Percentiles rank a stretch among this genome's conserved stretches.
Conservation (phyloP, 2,888 invertebrate genomes). For the Drosophila nigricruria region DNA sequence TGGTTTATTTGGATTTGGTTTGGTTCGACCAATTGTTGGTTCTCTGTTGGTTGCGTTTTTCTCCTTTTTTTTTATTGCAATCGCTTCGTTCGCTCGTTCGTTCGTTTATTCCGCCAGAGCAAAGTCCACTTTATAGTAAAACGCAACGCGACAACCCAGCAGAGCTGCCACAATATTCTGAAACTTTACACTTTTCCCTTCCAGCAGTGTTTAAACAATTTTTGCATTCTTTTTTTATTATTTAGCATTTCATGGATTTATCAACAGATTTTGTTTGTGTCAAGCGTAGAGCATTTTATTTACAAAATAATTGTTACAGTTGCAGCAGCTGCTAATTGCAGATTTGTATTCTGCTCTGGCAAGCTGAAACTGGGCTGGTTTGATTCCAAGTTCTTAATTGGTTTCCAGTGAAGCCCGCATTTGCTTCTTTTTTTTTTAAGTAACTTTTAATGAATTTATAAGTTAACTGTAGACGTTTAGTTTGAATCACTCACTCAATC, state of each 20-base stretch:
- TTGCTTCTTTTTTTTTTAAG: not conserved
- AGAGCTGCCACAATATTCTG: not conserved
- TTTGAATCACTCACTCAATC: not conserved
- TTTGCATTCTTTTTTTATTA: not conserved
- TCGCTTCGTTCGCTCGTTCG: constrained; percentile 32
- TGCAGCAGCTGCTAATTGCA: constrained; percentile 9
- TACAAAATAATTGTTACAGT: constrained; percentile 10
- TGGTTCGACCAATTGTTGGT: constrained; percentile 35
- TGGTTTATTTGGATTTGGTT: constrained; percentile 20
- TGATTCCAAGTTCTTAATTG: not conserved
- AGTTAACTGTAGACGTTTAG: not conserved
- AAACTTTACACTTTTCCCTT: not conserved
- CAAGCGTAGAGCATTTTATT: not conserved
- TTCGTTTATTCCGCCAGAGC: constrained; percentile 29
- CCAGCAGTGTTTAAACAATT: not conserved
- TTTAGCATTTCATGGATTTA: not conserved
- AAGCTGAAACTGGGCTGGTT: not conserved
- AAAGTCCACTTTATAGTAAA: constrained; percentile 59
- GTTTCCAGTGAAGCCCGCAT: not conserved
- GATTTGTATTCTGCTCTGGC: not conserved
- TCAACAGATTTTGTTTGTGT: constrained; percentile 1
- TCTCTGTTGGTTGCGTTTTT: constrained; percentile 36
- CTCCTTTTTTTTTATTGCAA: constrained; percentile 56
- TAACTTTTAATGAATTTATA: not conserved
- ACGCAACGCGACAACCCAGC: constrained; percentile 32